Base-by-base conservation (phyloP, 1,140 invertebrate genomes). In the Frieseomelitta varia region DNA sequence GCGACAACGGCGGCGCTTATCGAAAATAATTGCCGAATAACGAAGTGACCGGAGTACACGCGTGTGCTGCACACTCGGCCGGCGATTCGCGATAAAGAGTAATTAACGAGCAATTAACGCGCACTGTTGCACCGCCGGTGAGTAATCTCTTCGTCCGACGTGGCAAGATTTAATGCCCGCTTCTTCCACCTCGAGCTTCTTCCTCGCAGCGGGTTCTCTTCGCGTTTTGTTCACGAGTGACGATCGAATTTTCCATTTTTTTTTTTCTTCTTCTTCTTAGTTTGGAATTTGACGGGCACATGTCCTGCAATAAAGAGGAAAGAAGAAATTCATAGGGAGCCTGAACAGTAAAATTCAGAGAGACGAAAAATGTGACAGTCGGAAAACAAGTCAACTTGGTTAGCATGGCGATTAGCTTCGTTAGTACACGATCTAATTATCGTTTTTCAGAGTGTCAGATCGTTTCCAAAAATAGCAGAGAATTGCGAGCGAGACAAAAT, bases 61-160 rank as follows among this genome's bases (percentile, higher is more conserved):
- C 81, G 74, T 61, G 55, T n/a, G 34, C 34, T 53, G 61, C 72
- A 15, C 72, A 55, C 30, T 30, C 80, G 24, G 30, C 14, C 53
- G 51, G n/a, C 75, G 81, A 83, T 83, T 27, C 65, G 27, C 65
- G 81, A 83, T 83, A 83, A 83, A 78, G 74, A 53, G 74, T 83
- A 83, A 83, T 83, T 83, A 83, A 83, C 81, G 81, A 78, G 81
- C 75, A 83, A 83, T 83, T 83, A 83, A 83, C 81, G 81, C 81
- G 74, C 30, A 30, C 21, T 24, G 73, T 73, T 67, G 65, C 15
- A 15, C 21, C 58, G 14, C 34, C 61, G 61, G 34, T 78, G 81
- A 78, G 78, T 83, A 83, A 83, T 83, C 76, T 77, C n/a, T 47
- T 19, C 34, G 63, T 51, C 4, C 19, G 55, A 14, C 34, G 27